Base-by-base conservation (phyloP, 2,113 vertebrate genomes). In the Hippocampus zosterae region DNA sequence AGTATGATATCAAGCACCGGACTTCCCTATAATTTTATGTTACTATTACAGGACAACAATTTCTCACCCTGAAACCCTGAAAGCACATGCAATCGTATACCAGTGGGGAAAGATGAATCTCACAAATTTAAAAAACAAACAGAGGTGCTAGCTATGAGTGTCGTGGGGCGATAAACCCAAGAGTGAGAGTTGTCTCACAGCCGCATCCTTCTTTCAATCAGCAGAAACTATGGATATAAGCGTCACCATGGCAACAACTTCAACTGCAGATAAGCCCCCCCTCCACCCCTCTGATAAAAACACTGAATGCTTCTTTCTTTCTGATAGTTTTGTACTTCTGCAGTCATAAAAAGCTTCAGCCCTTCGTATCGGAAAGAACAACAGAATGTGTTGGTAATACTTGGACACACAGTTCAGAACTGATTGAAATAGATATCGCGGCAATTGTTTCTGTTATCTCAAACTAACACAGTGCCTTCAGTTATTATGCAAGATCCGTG, bases 401-500 rank as follows among this genome's bases (percentile, higher is more conserved):
- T 69, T 75, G 71, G 56, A 59, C 46, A 65, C 41, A 29, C 53
- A 8, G 16, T 37, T 21, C 60, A 18, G 19, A 40, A 62, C 29
- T 40, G 71, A 61, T 41, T 29, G 11, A 76, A 79, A 81, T 73
- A 75, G 70, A 59, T 68, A 74, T 71, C 41, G 15, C 48, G 71
- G 67, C 25, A 79, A 68, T 71, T 76, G 73, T 77, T 78, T 67
- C 42, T 53, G 67, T 69, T 81, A 77, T 76, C 72, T 75, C 18
- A 33, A 70, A 29, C 63, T 62, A 65, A 71, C 65, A 76, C 69
- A 71, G 76, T 16, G 55, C 4, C 10, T 23, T 64, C 37, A 23
- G 18, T 69, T 70, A 70, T 69, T 79, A 72, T 85, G 79, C 76
- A 73, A 82, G 75, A 86, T 80, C 80, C 74, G 64, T 70, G 76